Conservation (phyloP, 2,888 invertebrate species). For the Sthenelais limicola region DNA sequence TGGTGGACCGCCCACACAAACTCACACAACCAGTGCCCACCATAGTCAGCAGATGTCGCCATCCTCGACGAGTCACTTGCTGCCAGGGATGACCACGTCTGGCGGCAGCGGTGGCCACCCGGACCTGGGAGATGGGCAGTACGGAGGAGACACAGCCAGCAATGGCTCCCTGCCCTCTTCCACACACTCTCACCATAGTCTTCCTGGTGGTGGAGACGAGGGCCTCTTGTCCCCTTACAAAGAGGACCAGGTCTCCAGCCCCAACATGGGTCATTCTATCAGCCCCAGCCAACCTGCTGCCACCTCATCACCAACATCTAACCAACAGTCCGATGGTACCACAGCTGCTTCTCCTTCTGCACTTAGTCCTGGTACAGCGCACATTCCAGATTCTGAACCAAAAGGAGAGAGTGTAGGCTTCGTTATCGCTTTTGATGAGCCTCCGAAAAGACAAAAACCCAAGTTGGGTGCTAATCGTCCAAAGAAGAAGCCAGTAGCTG, state of each 20-base stretch:
- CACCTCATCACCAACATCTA: constrained; percentile 47
- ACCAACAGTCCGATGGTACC: not conserved
- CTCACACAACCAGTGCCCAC: constrained; percentile 8
- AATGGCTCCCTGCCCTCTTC: constrained; percentile 49
- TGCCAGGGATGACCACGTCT: constrained; percentile 28
- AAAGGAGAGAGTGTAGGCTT: constrained; percentile 75
- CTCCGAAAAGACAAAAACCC: constrained; percentile 81
- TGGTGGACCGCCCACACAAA: constrained; percentile 17
- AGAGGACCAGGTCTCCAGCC: constrained; percentile 4
- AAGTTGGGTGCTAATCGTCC: constrained; percentile 49
- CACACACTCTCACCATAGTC: constrained; percentile 28
- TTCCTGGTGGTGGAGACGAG: constrained; percentile 23
- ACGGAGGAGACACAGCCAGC: constrained; percentile 5
- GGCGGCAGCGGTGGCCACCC: constrained; percentile 33
- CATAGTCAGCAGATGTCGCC: constrained; percentile 24
- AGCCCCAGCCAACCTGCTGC: not conserved
- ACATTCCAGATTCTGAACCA: not conserved
- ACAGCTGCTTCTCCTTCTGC: not conserved
- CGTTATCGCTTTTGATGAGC: constrained; percentile 93
- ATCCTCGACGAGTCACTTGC: not conserved
- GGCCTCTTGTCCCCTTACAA: constrained; percentile 20
- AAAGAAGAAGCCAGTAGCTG: constrained; percentile 45
- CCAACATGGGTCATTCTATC: too few relatives aligned
- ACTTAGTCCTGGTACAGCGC: not conserved
- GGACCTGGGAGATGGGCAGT: not conserved